Percentiles rank a stretch among this genome's conserved stretches.
phyloP scores from a whole-genome alignment of 2,113 vertebrate genomes.

The Toxotes chatareus region DNA sequence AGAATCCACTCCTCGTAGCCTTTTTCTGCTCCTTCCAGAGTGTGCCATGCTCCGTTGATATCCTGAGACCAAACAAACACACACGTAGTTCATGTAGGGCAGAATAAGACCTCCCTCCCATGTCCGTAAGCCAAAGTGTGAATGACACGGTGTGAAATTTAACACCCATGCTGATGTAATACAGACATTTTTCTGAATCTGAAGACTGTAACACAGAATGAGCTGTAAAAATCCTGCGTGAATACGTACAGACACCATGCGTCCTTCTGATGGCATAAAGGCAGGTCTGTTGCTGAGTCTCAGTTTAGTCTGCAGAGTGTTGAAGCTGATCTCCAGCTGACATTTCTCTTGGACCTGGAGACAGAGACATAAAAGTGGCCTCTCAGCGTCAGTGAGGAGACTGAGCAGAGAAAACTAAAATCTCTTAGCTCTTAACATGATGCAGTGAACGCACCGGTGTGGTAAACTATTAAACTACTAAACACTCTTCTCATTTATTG shows the following conservation, averaged over 20 bases:
- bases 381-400: not conserved
- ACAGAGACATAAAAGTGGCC: not conserved
- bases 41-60: conserved; percentile 92
- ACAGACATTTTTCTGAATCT: too few species aligned
- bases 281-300: conserved; percentile 94
- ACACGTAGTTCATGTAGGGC: not conserved
- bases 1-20: conserved; percentile 96
- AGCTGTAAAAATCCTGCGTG: not conserved
- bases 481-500: too few species aligned
- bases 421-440: not conserved
- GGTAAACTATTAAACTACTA: too few species aligned
- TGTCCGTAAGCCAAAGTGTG: too few species aligned
- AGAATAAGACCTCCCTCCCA: too few species aligned
- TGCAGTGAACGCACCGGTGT: not conserved
- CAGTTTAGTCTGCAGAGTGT: conserved; percentile 97
- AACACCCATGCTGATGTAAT: too few species aligned
- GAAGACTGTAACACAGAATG: not conserved
- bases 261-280: conserved; percentile 97
- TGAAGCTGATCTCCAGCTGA: conserved; percentile 98
- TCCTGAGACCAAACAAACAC: conserved; percentile 81
- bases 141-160: too few species aligned
- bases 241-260: conserved; percentile 91
- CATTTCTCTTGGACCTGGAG: conserved; percentile 92
- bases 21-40: conserved; percentile 93
- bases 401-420: not conserved